phyloP scores from a whole-genome alignment of 2,888 invertebrate species.

The Tinea trinotella region DNA sequence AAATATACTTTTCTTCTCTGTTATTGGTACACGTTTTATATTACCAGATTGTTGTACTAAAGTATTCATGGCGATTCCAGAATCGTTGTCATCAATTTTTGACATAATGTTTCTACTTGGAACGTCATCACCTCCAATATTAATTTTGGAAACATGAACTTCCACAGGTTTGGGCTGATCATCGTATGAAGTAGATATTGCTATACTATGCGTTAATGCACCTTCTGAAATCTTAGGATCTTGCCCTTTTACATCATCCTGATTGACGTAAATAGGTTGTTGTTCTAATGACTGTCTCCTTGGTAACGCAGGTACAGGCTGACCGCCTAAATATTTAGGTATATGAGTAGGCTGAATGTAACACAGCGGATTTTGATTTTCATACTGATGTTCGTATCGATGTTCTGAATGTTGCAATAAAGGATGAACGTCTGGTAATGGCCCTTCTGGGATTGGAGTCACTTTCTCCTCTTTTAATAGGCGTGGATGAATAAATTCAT shows the following conservation, averaged over 20 bases:
- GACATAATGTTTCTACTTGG: conserved; percentile 36
- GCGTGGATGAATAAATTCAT: conserved; percentile 67
- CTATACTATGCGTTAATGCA: conserved; percentile 57
- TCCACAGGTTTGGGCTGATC: conserved; percentile 51
- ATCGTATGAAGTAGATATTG: conserved; percentile 59
- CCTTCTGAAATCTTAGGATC: conserved; percentile 48
- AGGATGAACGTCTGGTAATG: conserved; percentile 73
- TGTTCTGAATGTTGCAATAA: conserved; percentile 84
- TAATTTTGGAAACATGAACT: conserved; percentile 71
- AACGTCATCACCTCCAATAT: conserved; percentile 54
- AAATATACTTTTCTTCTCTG: conserved; percentile 93
- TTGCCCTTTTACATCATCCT: conserved; percentile 51
- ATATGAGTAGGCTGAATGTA: conserved; percentile 73
- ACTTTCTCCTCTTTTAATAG: conserved; percentile 64
- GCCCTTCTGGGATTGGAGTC: conserved; percentile 60
- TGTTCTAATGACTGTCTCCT: conserved; percentile 43
- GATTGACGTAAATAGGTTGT: conserved; percentile 65
- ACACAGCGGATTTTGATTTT: conserved; percentile 65
- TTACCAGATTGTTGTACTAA: conserved; percentile 66
- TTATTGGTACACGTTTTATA: conserved; percentile 76
- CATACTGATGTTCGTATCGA: conserved; percentile 78
- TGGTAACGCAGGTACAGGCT: conserved; percentile 56
- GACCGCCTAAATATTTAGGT: conserved; percentile 73
- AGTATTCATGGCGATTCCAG: conserved; percentile 83
- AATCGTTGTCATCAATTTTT: conserved; percentile 80